Evolutionary conservation across 2,113 vertebrate species (phyloP).

Genomic region (Rallus limicola): DNA sequence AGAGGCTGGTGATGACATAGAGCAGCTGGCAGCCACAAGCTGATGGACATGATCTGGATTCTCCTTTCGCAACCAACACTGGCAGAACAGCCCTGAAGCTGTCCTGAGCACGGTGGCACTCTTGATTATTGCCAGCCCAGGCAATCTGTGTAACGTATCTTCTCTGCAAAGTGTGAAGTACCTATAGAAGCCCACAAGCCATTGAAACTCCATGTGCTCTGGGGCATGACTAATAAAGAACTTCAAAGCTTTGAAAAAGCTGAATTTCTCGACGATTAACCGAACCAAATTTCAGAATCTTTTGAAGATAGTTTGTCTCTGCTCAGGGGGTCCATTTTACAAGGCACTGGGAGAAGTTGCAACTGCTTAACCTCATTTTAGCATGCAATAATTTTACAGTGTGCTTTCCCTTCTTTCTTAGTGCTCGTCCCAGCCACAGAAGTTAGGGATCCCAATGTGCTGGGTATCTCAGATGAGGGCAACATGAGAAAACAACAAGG

Average conservation of each 20-base stretch:
- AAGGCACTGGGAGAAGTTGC: not conserved
- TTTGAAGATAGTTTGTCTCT: conserved; percentile 9
- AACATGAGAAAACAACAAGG: conserved; percentile 5
- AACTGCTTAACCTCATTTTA: not conserved
- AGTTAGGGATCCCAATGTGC: not conserved
- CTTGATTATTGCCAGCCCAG: not conserved
- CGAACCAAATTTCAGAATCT: not conserved
- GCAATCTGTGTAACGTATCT: not conserved
- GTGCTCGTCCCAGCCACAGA: not conserved
- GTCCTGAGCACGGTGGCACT: fast-evolving
- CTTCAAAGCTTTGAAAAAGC: conserved; percentile 39
- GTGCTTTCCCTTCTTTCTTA: not conserved
- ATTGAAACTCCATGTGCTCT: not conserved
- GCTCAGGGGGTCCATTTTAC: not conserved
- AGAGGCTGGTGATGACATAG: not conserved
- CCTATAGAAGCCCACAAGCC: not conserved
- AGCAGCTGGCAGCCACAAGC: fast-evolving
- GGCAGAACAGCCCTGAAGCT: fast-evolving
- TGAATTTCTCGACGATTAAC: not conserved
- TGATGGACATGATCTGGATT: not conserved
- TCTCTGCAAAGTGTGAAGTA: fast-evolving
- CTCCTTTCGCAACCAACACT: fast-evolving
- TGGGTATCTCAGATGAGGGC: not conserved
- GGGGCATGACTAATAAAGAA: not conserved
- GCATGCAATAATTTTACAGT: not conserved